A percentile compares a stretch with the other conserved stretches of the same genome.
Evolutionary conservation across 2,888 invertebrate species (phyloP).

Genomic region (Idaea straminata): DNA sequence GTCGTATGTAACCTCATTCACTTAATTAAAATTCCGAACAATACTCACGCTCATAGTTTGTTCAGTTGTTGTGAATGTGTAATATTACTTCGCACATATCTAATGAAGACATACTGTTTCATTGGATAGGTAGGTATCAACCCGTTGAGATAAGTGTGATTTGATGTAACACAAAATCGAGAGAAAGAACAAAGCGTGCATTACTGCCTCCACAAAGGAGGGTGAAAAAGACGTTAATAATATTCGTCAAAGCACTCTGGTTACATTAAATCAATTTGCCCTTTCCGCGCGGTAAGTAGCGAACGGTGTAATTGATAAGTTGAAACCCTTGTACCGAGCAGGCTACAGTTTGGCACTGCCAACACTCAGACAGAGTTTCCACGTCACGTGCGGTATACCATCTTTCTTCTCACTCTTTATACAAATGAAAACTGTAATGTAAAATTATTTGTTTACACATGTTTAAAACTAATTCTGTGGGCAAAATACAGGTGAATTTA

Average conservation of each 20-base stretch:
- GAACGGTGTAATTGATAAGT: slow-evolving; percentile 81
- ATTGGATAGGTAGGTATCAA: slow-evolving; percentile 22
- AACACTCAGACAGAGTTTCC: slow-evolving; percentile 46
- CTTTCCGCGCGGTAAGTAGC: slow-evolving; percentile 80
- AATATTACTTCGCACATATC: slow-evolving; percentile 13
- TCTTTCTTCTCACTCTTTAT: slow-evolving; percentile 40
- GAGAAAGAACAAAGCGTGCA: slow-evolving; percentile 76
- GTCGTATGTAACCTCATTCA: slow-evolving; percentile 10
- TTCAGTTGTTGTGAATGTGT: slow-evolving; percentile 16
- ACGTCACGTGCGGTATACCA: slow-evolving; percentile 42
- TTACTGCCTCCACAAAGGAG: slow-evolving; percentile 65
- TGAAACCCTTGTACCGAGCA: slow-evolving; percentile 78
- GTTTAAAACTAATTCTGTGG: neutral
- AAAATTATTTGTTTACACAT: neutral
- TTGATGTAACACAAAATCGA: slow-evolving; percentile 71
- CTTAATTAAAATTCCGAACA: slow-evolving; percentile 13
- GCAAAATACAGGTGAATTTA: neutral
- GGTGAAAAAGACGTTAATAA: slow-evolving; percentile 80
- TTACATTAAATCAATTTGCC: slow-evolving; percentile 81
- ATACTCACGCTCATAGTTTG: slow-evolving; percentile 9
- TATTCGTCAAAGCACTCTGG: slow-evolving; percentile 81
- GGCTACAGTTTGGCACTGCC: slow-evolving; percentile 72
- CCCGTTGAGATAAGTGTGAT: slow-evolving; percentile 71
- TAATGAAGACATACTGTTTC: slow-evolving; percentile 22
- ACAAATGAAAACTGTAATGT: slow-evolving; percentile 36